A percentile compares a stretch with the other conserved stretches of the same genome.
Evolutionary conservation across 2,113 vertebrate genomes (phyloP).

Genomic region (Cheilinus undulatus): DNA sequence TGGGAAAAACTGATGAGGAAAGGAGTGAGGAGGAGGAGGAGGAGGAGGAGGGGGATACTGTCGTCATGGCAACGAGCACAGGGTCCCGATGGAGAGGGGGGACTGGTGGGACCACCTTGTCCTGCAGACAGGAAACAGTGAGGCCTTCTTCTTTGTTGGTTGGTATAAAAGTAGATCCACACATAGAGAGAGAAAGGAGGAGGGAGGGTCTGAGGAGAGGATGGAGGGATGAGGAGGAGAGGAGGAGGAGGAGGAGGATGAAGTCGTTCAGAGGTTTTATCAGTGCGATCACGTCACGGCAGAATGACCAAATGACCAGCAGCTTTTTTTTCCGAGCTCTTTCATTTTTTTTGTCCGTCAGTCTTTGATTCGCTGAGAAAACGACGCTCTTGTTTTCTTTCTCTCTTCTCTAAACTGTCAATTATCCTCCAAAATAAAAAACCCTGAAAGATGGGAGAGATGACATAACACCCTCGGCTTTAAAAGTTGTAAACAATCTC

Average conservation of each 20-base stretch:
- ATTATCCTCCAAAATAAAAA: not conserved
- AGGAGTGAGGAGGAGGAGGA: constrained; percentile 33
- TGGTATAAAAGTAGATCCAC: constrained; percentile 43
- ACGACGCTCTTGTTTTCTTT: too few relatives aligned
- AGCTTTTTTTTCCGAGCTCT: constrained; percentile 3
- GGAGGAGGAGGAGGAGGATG: not conserved
- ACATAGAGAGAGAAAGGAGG: not conserved
- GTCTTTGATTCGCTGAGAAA: constrained; percentile 53
- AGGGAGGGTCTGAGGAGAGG: not conserved
- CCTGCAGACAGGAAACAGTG: constrained; percentile 72
- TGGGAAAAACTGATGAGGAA: constrained; percentile 73
- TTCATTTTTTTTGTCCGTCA: constrained; percentile 5
- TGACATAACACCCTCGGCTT: not conserved
- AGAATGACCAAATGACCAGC: constrained; percentile 24
- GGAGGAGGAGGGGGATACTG: constrained; percentile 45
- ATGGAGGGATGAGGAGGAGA: not conserved
- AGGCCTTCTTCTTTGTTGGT: constrained; percentile 62
- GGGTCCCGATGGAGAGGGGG: constrained; percentile 58
- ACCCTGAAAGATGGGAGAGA: not conserved
- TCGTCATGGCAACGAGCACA: constrained; percentile 70
- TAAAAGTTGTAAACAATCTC: too few relatives aligned
- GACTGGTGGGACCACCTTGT: constrained; percentile 62
- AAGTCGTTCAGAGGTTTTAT: constrained; percentile 28
- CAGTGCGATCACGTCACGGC: constrained; percentile 65
- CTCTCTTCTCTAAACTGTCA: constrained; percentile 7